phyloP scores from a whole-genome alignment of 2,113 vertebrate genomes.

The Hemibagrus wyckioides region DNA sequence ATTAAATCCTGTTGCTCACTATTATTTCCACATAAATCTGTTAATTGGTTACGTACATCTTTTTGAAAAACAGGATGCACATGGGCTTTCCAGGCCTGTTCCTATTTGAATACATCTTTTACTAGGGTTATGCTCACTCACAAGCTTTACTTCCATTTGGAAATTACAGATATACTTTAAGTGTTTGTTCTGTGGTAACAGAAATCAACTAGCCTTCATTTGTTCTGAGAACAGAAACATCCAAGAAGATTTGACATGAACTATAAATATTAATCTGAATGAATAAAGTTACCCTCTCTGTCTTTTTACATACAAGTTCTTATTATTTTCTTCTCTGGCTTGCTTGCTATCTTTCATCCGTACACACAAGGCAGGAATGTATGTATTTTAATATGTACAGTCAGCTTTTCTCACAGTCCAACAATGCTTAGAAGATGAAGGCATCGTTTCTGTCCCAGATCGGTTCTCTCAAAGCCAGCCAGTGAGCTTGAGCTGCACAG shows the following conservation, averaged over 20 bases:
- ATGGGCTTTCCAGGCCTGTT: background rate
- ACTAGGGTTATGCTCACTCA: background rate
- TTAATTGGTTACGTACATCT: background rate
- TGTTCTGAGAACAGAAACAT: background rate
- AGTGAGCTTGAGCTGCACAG: background rate
- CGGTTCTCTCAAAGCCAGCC: background rate
- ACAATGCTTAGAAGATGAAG: slow-evolving; percentile 1
- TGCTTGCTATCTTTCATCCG: background rate
- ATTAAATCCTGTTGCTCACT: background rate
- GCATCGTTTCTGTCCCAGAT: slow-evolving; percentile 29
- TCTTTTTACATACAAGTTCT: background rate
- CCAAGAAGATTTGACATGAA: background rate
- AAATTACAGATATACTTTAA: background rate
- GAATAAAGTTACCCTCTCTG: background rate
- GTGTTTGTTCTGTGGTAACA: background rate
- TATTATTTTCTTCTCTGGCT: background rate
- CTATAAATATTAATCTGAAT: background rate
- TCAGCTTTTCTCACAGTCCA: slow-evolving; percentile 14
- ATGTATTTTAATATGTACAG: background rate
- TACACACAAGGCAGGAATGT: background rate
- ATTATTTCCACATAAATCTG: background rate
- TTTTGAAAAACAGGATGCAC: too few relatives aligned
- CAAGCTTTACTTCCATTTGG: background rate
- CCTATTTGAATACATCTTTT: background rate
- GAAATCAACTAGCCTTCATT: background rate